These are phyloP conservation scores for Oostethus manadensis DNA, from an alignment of 2,113 vertebrate genomes.

Conservation along the genomic window DNA sequence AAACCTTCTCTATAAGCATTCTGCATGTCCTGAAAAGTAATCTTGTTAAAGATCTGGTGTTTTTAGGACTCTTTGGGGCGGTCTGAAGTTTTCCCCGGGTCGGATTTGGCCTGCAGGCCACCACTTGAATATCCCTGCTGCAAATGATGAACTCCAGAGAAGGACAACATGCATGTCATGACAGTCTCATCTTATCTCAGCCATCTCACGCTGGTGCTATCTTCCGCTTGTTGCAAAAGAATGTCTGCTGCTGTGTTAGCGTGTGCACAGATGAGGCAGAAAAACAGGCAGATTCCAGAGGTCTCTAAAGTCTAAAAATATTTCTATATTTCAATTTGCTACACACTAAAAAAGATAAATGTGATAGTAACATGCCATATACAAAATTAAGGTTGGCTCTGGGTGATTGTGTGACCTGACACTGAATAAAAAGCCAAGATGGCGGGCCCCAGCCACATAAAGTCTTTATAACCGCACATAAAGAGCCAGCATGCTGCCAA, in stretches of 20 bases:
- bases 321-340: too few relatives aligned
- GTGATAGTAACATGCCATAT: too few relatives aligned
- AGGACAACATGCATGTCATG: constrained; percentile 49
- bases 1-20: too few relatives aligned
- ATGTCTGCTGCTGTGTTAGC: constrained; percentile 52
- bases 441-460: constrained; percentile 1
- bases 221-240: constrained; percentile 49
- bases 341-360: too few relatives aligned
- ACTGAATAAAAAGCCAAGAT: neutral
- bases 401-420: neutral
- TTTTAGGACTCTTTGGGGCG: too few relatives aligned
- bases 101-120: too few relatives aligned
- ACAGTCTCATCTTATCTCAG: constrained; percentile 56
- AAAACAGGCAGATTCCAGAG: constrained; percentile 8
- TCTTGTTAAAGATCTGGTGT: too few relatives aligned
- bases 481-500: constrained; percentile 8
- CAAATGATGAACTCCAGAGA: constrained; percentile 11
- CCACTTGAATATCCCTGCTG: neutral
- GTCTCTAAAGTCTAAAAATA: neutral
- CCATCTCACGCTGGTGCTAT: constrained; percentile 45
- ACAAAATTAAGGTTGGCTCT: constrained; percentile 1
- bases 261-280: constrained; percentile 23
- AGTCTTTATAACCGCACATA: constrained; percentile 6
- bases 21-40: too few relatives aligned
- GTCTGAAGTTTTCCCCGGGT: too few relatives aligned